Conservation (phyloP, 2,113 vertebrate species). For the Phyllostomus hastatus region DNA sequence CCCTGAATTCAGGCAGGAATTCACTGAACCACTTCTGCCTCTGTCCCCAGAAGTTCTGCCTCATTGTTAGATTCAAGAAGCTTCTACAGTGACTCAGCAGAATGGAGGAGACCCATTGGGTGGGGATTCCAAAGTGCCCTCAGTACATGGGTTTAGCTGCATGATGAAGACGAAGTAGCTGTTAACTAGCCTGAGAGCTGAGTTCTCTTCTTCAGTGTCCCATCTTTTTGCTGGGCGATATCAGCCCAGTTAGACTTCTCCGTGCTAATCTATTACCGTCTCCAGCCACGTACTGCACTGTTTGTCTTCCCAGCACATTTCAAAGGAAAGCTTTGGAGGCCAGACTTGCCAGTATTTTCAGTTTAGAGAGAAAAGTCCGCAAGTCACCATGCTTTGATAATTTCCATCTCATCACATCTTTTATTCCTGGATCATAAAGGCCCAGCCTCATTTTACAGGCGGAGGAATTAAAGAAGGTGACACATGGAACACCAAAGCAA, state of each 20-base stretch:
- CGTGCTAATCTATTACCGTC: background rate
- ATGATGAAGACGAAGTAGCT: background rate
- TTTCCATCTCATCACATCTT: background rate
- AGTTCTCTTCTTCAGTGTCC: background rate
- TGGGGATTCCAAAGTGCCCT: background rate
- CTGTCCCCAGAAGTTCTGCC: background rate
- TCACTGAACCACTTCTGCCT: background rate
- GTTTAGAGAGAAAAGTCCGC: background rate
- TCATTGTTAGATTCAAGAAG: background rate
- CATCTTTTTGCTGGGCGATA: background rate
- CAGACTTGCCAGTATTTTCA: background rate
- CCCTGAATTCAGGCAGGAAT: background rate
- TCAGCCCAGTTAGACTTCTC: background rate
- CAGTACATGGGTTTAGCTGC: background rate
- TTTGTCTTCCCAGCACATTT: background rate
- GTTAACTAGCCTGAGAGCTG: background rate
- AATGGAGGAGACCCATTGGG: background rate
- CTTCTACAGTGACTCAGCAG: background rate
- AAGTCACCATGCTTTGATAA: background rate
- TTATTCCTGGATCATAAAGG: background rate
- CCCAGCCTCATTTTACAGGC: background rate
- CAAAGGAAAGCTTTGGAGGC: background rate
- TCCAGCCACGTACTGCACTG: background rate
- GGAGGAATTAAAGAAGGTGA: slow-evolving; percentile 39
- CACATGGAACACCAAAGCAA: background rate